Evolutionary conservation across 2,797 vertebrate genomes (phyloP).

Genomic region (Pseudochromis fuscus): DNA sequence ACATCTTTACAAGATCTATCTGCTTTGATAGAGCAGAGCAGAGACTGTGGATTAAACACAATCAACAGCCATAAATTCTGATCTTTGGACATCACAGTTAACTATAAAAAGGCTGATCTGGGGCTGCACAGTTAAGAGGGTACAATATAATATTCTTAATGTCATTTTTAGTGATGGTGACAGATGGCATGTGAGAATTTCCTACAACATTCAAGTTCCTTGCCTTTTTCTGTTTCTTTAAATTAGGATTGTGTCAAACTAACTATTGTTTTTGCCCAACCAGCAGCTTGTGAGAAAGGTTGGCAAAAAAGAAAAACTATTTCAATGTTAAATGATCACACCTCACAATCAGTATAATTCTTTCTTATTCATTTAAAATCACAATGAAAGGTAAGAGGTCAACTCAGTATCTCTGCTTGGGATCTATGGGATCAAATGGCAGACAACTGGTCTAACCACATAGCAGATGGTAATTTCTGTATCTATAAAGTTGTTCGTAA

Average conservation of each 20-base stretch:
- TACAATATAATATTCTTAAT: neutral
- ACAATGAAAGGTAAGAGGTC: neutral
- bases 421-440: neutral
- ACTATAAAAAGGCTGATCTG: conserved; percentile 6
- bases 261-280: too few relatives aligned
- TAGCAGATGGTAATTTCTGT: neutral
- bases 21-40: neutral
- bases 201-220: too few relatives aligned
- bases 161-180: neutral
- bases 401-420: neutral
- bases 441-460: neutral
- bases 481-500: neutral
- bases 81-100: neutral
- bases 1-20: conserved; percentile 4
- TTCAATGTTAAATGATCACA: too few relatives aligned
- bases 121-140: neutral
- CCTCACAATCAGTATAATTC: too few relatives aligned
- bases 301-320: too few relatives aligned
- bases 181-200: neutral
- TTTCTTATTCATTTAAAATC: too few relatives aligned
- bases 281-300: too few relatives aligned
- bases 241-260: too few relatives aligned
- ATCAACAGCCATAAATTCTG: conserved; percentile 3
- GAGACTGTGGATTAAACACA: conserved; percentile 15
- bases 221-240: too few relatives aligned